These are phyloP conservation scores for Notocelia uddmanniana DNA, from an alignment of 2,888 invertebrate species.

Conservation along the genomic window DNA sequence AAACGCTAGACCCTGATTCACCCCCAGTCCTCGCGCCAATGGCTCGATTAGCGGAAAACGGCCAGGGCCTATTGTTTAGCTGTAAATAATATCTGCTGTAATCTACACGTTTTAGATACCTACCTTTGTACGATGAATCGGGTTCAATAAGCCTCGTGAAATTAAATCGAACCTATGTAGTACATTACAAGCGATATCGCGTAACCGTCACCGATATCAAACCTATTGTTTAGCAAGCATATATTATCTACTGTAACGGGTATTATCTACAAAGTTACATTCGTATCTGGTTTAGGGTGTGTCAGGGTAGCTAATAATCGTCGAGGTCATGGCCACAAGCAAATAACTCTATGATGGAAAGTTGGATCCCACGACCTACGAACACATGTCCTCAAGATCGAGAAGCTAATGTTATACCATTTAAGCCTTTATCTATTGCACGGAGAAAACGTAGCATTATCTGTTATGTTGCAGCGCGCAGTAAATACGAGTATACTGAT, in stretches of 20 bases:
- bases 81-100: slow-evolving; percentile 35
- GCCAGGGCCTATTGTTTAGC: slow-evolving; percentile 33
- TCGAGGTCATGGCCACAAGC: not conserved
- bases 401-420: too few species aligned
- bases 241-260: not conserved
- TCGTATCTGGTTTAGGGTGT: not conserved
- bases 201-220: not conserved
- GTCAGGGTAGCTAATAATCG: not conserved
- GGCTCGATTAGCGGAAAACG: slow-evolving; percentile 30
- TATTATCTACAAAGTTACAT: slow-evolving; percentile 3
- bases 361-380: too few species aligned
- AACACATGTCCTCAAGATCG: too few species aligned
- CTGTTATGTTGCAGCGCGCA: not conserved
- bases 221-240: slow-evolving; percentile 5
- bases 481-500: not conserved
- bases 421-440: not conserved
- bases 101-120: slow-evolving; percentile 15
- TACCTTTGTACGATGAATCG: slow-evolving; percentile 11
- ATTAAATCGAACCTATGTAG: slow-evolving; percentile 24
- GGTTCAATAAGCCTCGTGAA: slow-evolving; percentile 14
- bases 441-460: not conserved
- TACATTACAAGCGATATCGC: slow-evolving; percentile 19
- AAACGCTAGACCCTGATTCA: not conserved
- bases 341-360: not conserved
- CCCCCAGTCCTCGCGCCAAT: slow-evolving; percentile 26